Base-by-base conservation (phyloP, 2,797 vertebrate species). In the Astyanax mexicanus region DNA sequence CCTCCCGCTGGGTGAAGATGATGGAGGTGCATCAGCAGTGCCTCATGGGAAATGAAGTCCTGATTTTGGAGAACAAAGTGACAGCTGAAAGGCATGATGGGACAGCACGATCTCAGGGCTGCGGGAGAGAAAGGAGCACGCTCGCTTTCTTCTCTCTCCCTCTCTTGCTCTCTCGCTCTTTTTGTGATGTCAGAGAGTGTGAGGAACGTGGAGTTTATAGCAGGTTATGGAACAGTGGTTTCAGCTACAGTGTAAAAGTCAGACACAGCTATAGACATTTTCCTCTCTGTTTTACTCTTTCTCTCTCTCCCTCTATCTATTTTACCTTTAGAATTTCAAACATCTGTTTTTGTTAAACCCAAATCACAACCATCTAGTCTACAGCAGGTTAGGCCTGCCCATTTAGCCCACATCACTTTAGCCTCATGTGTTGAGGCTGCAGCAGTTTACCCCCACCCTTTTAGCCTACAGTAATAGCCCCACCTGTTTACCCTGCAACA, bases 21-120 rank as follows among this genome's bases (percentile, higher is more conserved):
- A 60, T 78, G 68, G 58, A 69, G 71, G 37, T 58, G 40, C 4
- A 21, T 47, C 62, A 54, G 74, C 58, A 71, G 74, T 65, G 61
- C 60, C 72, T 80, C 72, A 44, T 75, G 78, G 78, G 67, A 79
- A 65, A 42, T 70, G 58, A 35, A 68, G 78, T 80, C 72, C 32
- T 64, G 52, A 67, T 66, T 44, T 27, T 21, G 55, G 29, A 71
- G 72, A 75, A 21, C 38, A 40, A 23, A 51, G 51, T 32, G 67
- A 49, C 47, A 42, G 49, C 27, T 17, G 21, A 60, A 66, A 69
- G 66, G 64, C 52, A 67, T 69, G 55, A 15, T 58, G 37, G 25
- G 66, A 73, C 45, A 42, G 55, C 67, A 35, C 45, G 55, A 70
- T 55, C 69, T 23, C 32, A 40, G 19, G 23, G 44, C 23, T 40